These are phyloP conservation scores for Pitangus sulphuratus DNA, from an alignment of 2,797 vertebrate genomes.

Conservation along the genomic window DNA sequence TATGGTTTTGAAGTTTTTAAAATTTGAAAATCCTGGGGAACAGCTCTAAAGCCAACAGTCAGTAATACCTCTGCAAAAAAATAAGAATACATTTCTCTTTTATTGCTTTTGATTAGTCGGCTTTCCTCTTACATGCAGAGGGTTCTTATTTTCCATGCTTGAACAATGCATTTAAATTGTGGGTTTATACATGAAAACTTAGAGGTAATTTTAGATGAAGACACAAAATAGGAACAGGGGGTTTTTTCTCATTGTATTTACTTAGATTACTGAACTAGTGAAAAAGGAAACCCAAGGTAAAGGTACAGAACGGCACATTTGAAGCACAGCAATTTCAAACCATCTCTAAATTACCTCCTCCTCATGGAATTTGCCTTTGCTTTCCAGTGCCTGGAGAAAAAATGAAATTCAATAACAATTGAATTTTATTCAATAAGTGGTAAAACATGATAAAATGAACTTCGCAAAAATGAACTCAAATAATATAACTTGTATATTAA, in stretches of 20 bases:
- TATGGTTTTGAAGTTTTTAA: neutral
- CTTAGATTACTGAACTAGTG: neutral
- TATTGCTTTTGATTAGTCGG: neutral
- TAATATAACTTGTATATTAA: neutral
- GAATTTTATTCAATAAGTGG: neutral
- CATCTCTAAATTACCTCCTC: neutral
- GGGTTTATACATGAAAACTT: neutral
- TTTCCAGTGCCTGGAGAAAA: conserved; percentile 22
- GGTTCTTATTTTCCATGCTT: neutral
- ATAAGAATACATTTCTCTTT: neutral
- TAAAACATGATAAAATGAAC: neutral
- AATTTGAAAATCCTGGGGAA: neutral
- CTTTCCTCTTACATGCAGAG: neutral
- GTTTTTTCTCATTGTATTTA: neutral
- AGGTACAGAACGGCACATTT: neutral
- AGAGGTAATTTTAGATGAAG: neutral
- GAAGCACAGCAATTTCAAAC: neutral
- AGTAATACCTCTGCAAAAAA: neutral
- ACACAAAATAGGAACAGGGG: neutral
- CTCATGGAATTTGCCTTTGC: conserved; percentile 1
- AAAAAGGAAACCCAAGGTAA: neutral
- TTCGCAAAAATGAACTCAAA: neutral
- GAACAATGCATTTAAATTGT: neutral
- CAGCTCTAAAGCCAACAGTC: neutral
- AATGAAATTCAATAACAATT: neutral